These are phyloP conservation scores for Umimayanthus chanpuru DNA, from an alignment of 92 coral and sea anemone species.

Conservation along the genomic window DNA sequence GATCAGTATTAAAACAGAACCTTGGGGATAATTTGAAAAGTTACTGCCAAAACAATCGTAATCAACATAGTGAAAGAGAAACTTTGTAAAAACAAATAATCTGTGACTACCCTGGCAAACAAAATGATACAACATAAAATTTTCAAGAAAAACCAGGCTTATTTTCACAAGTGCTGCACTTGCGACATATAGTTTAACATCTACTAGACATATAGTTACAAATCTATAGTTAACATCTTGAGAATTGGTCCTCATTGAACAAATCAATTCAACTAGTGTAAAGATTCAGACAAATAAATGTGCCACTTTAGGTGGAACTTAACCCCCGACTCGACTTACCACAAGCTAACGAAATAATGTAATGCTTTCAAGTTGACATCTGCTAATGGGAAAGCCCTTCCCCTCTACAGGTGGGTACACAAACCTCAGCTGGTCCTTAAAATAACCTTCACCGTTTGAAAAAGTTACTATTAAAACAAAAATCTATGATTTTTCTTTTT, in stretches of 20 bases:
- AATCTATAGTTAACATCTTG: too few species aligned
- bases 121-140: background rate
- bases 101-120: too few species aligned
- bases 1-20: background rate
- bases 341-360: background rate
- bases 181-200: too few species aligned
- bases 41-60: background rate
- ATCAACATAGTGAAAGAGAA: too few species aligned
- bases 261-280: too few species aligned
- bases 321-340: background rate
- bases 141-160: too few species aligned
- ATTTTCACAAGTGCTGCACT: background rate
- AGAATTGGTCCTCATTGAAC: too few species aligned
- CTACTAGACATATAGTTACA: too few species aligned
- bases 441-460: too few species aligned
- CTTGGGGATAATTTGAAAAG: background rate
- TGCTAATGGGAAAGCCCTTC: background rate
- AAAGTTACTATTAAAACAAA: constrained; percentile 11
- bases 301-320: background rate
- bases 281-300: too few species aligned
- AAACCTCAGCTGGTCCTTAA: background rate
- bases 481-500: background rate
- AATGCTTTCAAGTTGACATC: background rate
- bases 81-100: too few species aligned
- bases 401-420: constrained; percentile 14